Conservation (phyloP, 2,888 invertebrate species). For the Dione vanillae region DNA sequence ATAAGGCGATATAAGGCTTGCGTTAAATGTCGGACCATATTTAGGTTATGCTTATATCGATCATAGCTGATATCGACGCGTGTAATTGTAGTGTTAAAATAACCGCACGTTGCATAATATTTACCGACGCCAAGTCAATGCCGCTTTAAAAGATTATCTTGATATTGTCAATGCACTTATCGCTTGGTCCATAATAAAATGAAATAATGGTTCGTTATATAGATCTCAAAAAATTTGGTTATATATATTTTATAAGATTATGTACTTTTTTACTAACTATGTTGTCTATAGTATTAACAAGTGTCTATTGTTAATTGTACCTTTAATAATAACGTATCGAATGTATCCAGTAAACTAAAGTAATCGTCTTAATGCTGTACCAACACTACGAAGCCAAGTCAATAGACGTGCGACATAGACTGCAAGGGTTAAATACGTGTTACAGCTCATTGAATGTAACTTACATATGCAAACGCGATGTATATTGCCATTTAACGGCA, state of each 20-base stretch:
- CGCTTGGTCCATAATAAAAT: neutral
- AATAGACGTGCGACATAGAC: constrained; percentile 25
- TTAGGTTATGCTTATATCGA: constrained; percentile 25
- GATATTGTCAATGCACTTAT: neutral
- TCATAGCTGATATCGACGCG: constrained; percentile 17
- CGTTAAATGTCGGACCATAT: constrained; percentile 26
- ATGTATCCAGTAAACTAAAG: constrained; percentile 5
- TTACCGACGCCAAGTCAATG: neutral
- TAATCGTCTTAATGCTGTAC: constrained; percentile 29
- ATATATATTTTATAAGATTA: no score
- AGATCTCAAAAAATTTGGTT: no score
- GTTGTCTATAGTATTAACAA: neutral
- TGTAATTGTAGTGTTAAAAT: constrained; percentile 17
- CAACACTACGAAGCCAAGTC: constrained; percentile 21
- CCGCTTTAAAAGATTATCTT: neutral
- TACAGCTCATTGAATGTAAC: constrained; percentile 11
- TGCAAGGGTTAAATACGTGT: constrained; percentile 19
- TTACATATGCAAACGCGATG: neutral
- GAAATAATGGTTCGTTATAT: neutral
- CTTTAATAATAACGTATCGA: neutral
- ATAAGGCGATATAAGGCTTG: constrained; percentile 1
- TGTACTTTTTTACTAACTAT: no score
- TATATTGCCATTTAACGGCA: constrained; percentile 11
- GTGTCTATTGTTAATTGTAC: neutral
- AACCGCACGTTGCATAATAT: constrained; percentile 18